These are phyloP conservation scores for Agonum fuliginosum DNA, from an alignment of 2,888 invertebrate species.

Conservation along the genomic window DNA sequence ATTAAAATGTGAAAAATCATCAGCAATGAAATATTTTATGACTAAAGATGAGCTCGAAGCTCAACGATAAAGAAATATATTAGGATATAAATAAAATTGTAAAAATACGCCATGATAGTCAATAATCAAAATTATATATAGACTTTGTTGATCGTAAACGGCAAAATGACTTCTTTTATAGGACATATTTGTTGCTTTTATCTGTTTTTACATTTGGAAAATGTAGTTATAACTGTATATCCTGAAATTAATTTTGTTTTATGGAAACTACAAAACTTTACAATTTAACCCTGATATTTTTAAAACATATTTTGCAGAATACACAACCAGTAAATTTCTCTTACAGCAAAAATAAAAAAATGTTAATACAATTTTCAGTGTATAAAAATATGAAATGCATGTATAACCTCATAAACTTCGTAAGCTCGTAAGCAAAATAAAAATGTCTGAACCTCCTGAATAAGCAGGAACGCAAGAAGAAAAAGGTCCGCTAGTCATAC, in stretches of 20 bases:
- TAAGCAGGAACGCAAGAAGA: not conserved
- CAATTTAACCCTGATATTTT: not conserved
- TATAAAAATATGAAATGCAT: not conserved
- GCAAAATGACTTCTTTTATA: constrained; percentile 51
- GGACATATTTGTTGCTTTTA: constrained; percentile 41
- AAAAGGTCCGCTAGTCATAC: constrained; percentile 30
- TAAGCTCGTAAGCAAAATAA: constrained; percentile 6
- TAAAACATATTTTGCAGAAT: not conserved
- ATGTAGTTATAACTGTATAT: constrained; percentile 28
- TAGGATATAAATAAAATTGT: constrained; percentile 34
- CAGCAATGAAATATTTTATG: constrained; percentile 5
- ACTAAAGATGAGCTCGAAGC: not conserved
- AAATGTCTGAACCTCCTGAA: too few species aligned
- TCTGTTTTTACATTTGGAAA: constrained; percentile 33
- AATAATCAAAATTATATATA: constrained; percentile 53
- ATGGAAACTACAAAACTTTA: constrained; percentile 31
- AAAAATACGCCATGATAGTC: constrained; percentile 39
- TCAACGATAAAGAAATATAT: constrained; percentile 25
- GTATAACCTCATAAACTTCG: constrained; percentile 28
- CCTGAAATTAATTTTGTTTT: constrained; percentile 34
- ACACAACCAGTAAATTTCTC: not conserved
- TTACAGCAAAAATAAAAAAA: not conserved
- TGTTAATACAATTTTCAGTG: not conserved
- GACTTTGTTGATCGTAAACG: constrained; percentile 50
- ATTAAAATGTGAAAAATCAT: constrained; percentile 16